Percentiles rank a stretch among this genome's conserved stretches.
These are phyloP conservation scores for Troides aeacus DNA, from an alignment of 2,888 invertebrate genomes.

Conservation along the genomic window DNA sequence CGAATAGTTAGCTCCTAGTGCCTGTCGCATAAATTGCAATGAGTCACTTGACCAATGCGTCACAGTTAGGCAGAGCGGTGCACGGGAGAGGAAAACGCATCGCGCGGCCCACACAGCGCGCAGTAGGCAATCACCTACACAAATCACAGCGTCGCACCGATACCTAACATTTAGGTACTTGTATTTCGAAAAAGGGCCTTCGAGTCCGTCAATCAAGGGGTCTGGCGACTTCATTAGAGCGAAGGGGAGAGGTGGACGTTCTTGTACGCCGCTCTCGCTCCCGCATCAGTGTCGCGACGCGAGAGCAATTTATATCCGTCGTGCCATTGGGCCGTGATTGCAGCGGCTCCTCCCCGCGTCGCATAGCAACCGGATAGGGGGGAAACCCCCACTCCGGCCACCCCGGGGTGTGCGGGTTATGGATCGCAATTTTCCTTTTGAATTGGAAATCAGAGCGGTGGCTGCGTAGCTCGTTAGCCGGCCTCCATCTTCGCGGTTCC, in stretches of 20 bases:
- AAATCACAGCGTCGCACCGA: conserved; percentile 68
- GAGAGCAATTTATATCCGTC: conserved; percentile 81
- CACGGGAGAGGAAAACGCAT: conserved; percentile 20
- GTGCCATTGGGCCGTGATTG: conserved; percentile 81
- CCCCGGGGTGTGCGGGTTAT: conserved; percentile 61
- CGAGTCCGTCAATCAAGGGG: conserved; percentile 74
- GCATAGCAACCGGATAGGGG: conserved; percentile 81
- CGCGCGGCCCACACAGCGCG: conserved; percentile 23
- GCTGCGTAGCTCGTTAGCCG: conserved; percentile 73
- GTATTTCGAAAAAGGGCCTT: conserved; percentile 69
- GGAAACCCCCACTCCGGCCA: conserved; percentile 49
- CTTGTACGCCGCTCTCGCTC: conserved; percentile 51
- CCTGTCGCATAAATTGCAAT: conserved; percentile 17
- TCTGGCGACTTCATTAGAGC: conserved; percentile 74
- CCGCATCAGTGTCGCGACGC: conserved; percentile 68
- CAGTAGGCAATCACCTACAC: conserved; percentile 37
- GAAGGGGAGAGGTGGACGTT: conserved; percentile 47
- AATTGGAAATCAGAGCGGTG: conserved; percentile 80
- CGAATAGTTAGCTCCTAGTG: not conserved
- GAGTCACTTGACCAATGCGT: conserved; percentile 7
- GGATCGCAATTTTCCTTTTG: conserved; percentile 81
- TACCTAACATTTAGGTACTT: conserved; percentile 61
- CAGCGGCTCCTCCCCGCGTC: conserved; percentile 83
- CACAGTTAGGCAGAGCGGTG: conserved; percentile 3
- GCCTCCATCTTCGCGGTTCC: conserved; percentile 72